Evolutionary conservation across 53 echinoderm and acorn worm genomes (phyloP), one percentile per base, ranked within the genome.

Genomic region (Paelopatides confundens): DNA sequence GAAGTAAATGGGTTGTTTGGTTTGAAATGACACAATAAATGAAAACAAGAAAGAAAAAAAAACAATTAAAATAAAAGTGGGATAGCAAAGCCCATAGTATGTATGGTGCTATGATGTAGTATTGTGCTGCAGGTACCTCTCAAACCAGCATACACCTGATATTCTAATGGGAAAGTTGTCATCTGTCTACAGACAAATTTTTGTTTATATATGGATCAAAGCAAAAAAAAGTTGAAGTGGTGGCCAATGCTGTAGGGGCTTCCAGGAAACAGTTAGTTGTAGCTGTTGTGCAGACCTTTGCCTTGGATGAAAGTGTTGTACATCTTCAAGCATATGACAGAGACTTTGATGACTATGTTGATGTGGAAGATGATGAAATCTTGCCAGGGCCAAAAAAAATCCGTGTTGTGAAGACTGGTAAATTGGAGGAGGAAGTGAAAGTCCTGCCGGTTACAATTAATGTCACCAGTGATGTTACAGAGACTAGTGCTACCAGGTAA

Each of bases 291-390:
- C 28, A 1, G 31, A 66, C 29, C 31, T 67, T 67, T 35, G 18
- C 4, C 0, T 17, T 67, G 68, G 24, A 12, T 40, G 76, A 23
- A 23, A 1, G 2, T 1, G 24, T 3, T 13, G 17, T 37, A 2
- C 3, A 39, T 40, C 76, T 76, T 17, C 76, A 76, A 43, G 40
- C 24, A 4, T 76, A 76, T 76, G 76, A 38, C 4, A 28, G 21
- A 43, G 39, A 43, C n/a, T 76, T 76, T 23, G 43, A 39, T 5
- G 76, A 76, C 24, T 76, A 39, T 76, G 76, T 40, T 9, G 76
- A 76, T 43, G 39, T 76, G 3, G 76, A 76, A 23, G 43, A 76
- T 9, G 26, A 3, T 6, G 76, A 76, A 2, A 26, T 21, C 3
- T 15, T 76, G 2, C 0, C 2, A 18, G 76, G 76, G 10, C 76